Conservation (phyloP, 1,140 invertebrate species). For the Adelges cooleyi region DNA sequence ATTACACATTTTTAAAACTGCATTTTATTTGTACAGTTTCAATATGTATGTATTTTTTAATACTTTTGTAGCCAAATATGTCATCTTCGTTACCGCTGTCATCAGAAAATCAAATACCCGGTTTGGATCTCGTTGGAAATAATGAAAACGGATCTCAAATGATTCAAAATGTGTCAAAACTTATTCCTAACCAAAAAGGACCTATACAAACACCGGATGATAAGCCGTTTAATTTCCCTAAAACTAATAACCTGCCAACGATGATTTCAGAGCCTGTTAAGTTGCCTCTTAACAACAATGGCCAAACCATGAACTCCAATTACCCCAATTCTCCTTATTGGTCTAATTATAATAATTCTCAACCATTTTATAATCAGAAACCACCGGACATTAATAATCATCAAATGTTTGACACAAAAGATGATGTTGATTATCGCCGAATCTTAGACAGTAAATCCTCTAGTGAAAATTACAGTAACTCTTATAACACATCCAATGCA, state of each 20-base stretch:
- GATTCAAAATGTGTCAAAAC: constrained; percentile 21
- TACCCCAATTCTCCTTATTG: constrained; percentile 6
- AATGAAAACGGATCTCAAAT: constrained; percentile 2
- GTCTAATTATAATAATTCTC: constrained; percentile 1
- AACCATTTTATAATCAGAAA: neutral
- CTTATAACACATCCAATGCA: neutral
- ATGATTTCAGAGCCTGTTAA: neutral
- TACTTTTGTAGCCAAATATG: neutral
- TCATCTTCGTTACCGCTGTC: neutral
- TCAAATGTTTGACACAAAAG: neutral
- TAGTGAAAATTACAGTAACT: neutral
- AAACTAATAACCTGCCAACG: neutral
- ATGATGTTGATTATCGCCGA: neutral
- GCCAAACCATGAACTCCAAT: neutral
- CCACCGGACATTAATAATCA: neutral
- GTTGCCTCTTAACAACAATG: neutral
- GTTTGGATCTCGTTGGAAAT: constrained; percentile 32
- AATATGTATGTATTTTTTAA: no score
- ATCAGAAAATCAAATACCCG: constrained; percentile 32
- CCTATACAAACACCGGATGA: constrained; percentile 35
- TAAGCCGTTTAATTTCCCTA: constrained; percentile 36
- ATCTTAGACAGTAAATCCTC: neutral
- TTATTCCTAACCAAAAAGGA: constrained; percentile 24
- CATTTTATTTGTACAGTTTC: no score
- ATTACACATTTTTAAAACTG: no score